phyloP scores from a whole-genome alignment of 2,113 vertebrate genomes.

The Cyanoderma ruficeps region DNA sequence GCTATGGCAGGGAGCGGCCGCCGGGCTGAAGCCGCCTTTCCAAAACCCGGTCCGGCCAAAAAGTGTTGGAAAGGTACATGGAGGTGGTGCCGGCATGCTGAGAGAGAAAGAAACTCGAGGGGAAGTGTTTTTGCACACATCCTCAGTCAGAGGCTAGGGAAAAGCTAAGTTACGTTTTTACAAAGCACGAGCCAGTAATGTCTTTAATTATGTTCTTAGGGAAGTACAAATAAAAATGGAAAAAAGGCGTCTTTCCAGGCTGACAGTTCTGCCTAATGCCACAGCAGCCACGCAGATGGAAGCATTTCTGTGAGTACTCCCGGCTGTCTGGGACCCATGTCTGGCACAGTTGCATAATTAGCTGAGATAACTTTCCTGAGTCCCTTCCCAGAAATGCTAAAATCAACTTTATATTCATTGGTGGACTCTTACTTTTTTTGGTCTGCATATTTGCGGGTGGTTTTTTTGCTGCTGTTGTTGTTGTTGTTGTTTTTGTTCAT shows the following conservation, averaged over 20 bases:
- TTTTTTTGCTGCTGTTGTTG: background rate
- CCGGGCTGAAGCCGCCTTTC: background rate
- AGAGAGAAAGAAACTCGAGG: background rate
- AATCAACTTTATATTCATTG: background rate
- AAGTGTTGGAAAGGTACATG: rapidly evolving
- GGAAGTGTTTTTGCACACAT: background rate
- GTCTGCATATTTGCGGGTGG: background rate
- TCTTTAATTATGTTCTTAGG: background rate
- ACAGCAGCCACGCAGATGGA: background rate
- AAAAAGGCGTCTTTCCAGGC: background rate
- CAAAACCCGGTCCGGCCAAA: background rate
- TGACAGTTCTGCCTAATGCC: background rate
- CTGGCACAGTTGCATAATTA: background rate
- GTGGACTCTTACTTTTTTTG: background rate
- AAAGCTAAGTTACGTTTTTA: background rate
- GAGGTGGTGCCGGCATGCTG: background rate
- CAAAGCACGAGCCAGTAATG: background rate
- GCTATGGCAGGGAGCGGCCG: background rate
- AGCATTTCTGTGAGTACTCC: background rate
- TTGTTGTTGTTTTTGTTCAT: background rate
- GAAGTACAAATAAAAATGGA: background rate
- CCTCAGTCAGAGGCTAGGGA: background rate
- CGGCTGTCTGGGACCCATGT: background rate
- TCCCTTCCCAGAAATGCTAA: background rate
- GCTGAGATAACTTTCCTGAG: background rate